phyloP scores from a whole-genome alignment of 2,113 vertebrate species.

The Xenotilapia caudafasciata region DNA sequence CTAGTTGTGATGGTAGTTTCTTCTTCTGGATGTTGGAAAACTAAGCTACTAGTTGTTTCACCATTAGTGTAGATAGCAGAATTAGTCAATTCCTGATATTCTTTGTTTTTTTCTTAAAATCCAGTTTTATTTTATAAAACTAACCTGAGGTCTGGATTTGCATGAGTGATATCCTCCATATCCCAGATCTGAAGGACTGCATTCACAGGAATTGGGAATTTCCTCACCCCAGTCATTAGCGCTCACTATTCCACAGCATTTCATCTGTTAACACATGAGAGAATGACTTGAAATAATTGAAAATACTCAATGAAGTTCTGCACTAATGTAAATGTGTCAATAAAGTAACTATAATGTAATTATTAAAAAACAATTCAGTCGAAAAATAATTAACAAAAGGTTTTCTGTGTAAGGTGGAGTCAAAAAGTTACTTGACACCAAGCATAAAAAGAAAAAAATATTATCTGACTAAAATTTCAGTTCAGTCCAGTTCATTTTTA shows the following conservation, averaged over 20 bases:
- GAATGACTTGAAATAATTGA: not conserved
- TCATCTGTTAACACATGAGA: not conserved
- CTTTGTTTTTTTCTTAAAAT: not conserved
- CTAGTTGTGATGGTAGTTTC: not conserved
- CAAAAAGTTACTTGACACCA: not conserved
- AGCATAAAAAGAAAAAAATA: not conserved
- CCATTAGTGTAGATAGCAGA: not conserved
- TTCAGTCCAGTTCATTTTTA: not conserved
- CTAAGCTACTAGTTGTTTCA: not conserved
- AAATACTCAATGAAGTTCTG: not conserved
- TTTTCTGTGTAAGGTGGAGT: not conserved
- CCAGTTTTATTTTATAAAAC: not conserved
- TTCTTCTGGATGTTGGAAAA: not conserved
- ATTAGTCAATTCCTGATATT: not conserved
- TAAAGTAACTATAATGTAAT: not conserved
- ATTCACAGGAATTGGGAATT: not conserved
- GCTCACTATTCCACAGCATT: slow-evolving; percentile 35
- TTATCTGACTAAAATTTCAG: not conserved
- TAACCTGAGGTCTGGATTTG: not conserved
- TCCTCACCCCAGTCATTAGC: not conserved
- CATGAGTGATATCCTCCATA: not conserved
- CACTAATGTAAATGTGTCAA: not conserved
- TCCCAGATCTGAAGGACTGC: not conserved
- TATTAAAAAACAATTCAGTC: not conserved
- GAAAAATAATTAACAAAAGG: not conserved